Percentiles rank a stretch among this genome's conserved stretches.
These are phyloP conservation scores for Catocala sponsa DNA, from an alignment of 2,888 invertebrate genomes.

Conservation along the genomic window DNA sequence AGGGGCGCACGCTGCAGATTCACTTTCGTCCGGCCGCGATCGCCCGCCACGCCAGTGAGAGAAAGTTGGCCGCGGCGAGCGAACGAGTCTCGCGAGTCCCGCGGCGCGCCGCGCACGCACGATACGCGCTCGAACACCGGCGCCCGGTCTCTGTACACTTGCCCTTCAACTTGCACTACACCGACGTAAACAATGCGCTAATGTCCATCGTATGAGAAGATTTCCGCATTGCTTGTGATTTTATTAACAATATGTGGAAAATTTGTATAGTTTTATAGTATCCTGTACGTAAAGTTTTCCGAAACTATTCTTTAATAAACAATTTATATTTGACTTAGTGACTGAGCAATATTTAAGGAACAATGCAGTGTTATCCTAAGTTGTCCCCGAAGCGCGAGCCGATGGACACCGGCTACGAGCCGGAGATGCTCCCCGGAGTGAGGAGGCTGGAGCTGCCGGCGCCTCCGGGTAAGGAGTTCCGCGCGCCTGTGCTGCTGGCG, in stretches of 20 bases:
- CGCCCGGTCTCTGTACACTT: slow-evolving; percentile 53
- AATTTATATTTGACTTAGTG: slow-evolving; percentile 50
- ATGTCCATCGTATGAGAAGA: slow-evolving; percentile 65
- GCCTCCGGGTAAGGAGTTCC: slow-evolving; percentile 84
- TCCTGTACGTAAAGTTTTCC: slow-evolving; percentile 30
- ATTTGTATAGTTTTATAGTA: slow-evolving; percentile 53
- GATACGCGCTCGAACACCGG: slow-evolving; percentile 68
- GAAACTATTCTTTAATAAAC: slow-evolving; percentile 44
- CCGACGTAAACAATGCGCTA: slow-evolving; percentile 67
- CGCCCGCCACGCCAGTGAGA: slow-evolving; percentile 86
- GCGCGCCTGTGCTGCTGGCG: slow-evolving; percentile 79
- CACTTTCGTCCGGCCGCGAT: slow-evolving; percentile 86
- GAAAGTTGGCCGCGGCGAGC: slow-evolving; percentile 87
- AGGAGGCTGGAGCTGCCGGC: slow-evolving; percentile 81
- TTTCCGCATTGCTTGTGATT: slow-evolving; percentile 64
- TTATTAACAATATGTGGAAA: slow-evolving; percentile 55
- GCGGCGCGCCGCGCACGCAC: slow-evolving; percentile 81
- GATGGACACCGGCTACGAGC: slow-evolving; percentile 73
- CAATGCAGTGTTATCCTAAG: slow-evolving; percentile 84
- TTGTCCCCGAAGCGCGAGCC: slow-evolving; percentile 81
- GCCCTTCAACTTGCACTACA: slow-evolving; percentile 65
- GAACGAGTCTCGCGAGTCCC: slow-evolving; percentile 85
- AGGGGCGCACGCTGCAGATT: slow-evolving; percentile 82
- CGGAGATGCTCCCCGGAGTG: slow-evolving; percentile 72
- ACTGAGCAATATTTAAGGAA: slow-evolving; percentile 63